Percentiles rank a stretch among this genome's conserved stretches.
Evolutionary conservation across 2,888 invertebrate genomes (phyloP).

Genomic region (Ischnus inquisitorius): DNA sequence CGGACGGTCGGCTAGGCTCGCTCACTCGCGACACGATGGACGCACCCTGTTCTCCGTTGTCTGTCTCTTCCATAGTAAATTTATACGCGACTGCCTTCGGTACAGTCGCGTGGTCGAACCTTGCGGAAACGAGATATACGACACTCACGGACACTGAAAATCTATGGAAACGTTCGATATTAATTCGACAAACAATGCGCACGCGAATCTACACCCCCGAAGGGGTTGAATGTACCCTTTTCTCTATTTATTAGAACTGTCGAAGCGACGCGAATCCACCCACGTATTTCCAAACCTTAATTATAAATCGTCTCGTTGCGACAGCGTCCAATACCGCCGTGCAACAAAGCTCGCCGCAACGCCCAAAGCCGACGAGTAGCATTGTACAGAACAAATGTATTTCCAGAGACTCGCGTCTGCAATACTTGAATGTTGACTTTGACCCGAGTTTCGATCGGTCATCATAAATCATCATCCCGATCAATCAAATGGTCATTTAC

Average conservation of each 20-base stretch:
- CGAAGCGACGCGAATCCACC: conserved; percentile 1
- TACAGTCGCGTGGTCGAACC: conserved; percentile 6
- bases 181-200: conserved; percentile 32
- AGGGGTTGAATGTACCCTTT: conserved; percentile 5
- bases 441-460: no score
- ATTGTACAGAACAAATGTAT: not conserved
- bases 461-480: no score
- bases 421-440: no score
- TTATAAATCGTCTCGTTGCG: conserved; percentile 3
- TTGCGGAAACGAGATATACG: conserved; percentile 24
- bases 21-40: conserved; percentile 14
- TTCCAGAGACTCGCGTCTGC: not conserved
- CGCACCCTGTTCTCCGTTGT: conserved; percentile 48
- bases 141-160: not conserved
- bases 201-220: conserved; percentile 3
- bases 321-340: not conserved
- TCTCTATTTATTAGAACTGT: conserved; percentile 16
- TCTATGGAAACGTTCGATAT: conserved; percentile 34
- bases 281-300: conserved; percentile 23
- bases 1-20: conserved; percentile 48
- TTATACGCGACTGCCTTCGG: conserved; percentile 5
- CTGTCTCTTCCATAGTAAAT: conserved; percentile 9
- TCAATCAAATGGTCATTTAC: no score
- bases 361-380: not conserved
- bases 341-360: not conserved